phyloP scores from a whole-genome alignment of 2,113 vertebrate species.

The Gymnarchus niloticus region DNA sequence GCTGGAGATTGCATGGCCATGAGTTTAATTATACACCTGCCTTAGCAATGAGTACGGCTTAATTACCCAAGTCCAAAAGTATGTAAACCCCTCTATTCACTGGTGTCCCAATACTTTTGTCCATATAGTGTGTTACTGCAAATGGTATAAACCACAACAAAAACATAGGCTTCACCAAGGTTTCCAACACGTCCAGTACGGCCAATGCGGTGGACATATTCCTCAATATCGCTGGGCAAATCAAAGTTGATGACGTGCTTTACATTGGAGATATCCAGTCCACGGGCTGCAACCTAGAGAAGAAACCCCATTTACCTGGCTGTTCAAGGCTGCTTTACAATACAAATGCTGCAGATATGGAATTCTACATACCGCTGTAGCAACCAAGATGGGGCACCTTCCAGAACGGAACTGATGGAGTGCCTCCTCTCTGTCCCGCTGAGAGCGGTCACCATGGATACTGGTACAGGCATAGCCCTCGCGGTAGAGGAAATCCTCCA shows the following conservation, averaged over 20 bases:
- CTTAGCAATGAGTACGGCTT: no score
- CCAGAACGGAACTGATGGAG: constrained; percentile 94
- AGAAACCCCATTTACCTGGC: constrained; percentile 15
- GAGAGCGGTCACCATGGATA: constrained; percentile 93
- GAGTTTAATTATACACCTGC: no score
- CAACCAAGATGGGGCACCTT: constrained; percentile 92
- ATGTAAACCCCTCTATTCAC: no score
- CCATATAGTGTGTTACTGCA: background rate
- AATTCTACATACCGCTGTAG: constrained; percentile 80
- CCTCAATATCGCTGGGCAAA: constrained; percentile 94
- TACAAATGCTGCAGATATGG: background rate
- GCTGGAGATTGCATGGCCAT: no score
- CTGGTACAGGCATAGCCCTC: constrained; percentile 96
- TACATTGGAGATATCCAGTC: constrained; percentile 94
- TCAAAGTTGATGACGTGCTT: constrained; percentile 98
- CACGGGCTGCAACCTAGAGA: constrained; percentile 87
- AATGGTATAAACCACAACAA: background rate
- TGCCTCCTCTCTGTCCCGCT: constrained; percentile 91
- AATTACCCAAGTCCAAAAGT: no score
- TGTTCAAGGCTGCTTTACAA: background rate
- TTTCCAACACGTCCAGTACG: constrained; percentile 96
- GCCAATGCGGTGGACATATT: constrained; percentile 96
- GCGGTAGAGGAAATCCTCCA: constrained; percentile 90
- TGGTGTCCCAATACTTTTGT: no score
- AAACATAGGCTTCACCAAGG: constrained; percentile 66